A percentile compares a stretch with the other conserved stretches of the same genome.
phyloP scores from a whole-genome alignment of 2,797 vertebrate genomes.

The Tadarida brasiliensis region DNA sequence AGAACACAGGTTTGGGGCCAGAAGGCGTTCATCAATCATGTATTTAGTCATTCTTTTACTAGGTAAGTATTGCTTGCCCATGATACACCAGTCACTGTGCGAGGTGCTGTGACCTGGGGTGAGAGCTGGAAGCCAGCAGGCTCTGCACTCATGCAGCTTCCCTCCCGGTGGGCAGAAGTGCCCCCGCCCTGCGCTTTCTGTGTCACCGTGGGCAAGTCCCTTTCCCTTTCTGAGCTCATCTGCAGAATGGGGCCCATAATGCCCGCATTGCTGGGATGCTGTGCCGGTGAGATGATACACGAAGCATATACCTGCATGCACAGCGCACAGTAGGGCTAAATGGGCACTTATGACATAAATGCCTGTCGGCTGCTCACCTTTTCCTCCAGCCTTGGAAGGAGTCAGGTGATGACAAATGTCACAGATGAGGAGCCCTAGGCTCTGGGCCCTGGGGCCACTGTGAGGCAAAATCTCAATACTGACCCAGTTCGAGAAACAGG shows the following conservation, averaged over 20 bases:
- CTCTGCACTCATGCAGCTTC: background rate
- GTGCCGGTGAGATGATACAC: background rate
- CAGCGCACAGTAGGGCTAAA: background rate
- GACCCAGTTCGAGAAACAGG: background rate
- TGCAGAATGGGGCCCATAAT: background rate
- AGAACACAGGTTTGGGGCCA: background rate
- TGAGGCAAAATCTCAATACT: background rate
- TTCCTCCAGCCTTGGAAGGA: background rate
- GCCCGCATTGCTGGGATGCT: background rate
- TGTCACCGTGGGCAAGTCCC: background rate
- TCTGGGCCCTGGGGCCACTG: background rate
- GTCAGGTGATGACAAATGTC: background rate
- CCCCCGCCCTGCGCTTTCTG: background rate
- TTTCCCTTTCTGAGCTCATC: constrained; percentile 1
- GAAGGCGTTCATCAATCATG: background rate
- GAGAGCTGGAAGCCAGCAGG: background rate
- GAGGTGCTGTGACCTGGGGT: background rate
- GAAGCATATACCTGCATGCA: background rate
- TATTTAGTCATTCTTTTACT: background rate
- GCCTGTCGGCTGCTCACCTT: background rate
- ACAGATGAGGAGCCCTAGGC: background rate
- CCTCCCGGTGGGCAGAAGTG: background rate
- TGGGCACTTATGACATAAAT: background rate
- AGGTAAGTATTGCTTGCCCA: background rate
- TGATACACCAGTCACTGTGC: background rate